These are phyloP conservation scores for Drosophila emarginata DNA, from an alignment of 2,888 invertebrate genomes.

Conservation along the genomic window DNA sequence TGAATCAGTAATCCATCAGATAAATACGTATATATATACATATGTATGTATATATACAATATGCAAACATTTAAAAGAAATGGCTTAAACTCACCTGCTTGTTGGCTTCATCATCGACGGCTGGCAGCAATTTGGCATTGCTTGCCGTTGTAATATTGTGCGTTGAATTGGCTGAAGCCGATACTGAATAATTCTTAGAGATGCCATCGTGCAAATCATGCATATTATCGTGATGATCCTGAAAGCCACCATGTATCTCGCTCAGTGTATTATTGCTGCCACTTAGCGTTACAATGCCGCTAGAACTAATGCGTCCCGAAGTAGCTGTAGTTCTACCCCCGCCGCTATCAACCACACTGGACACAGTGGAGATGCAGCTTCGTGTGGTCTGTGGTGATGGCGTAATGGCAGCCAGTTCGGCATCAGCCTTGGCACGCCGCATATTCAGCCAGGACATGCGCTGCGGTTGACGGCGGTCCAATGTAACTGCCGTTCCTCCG, in stretches of 20 bases:
- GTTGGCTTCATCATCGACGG: slow-evolving; percentile 80
- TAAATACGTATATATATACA: neutral
- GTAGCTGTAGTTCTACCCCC: slow-evolving; percentile 79
- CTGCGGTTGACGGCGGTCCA: slow-evolving; percentile 78
- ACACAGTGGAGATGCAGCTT: slow-evolving; percentile 78
- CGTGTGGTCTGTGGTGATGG: slow-evolving; percentile 79
- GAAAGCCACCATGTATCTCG: slow-evolving; percentile 80
- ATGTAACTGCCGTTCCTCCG: slow-evolving; percentile 58
- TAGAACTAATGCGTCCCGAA: slow-evolving; percentile 79
- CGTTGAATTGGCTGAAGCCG: slow-evolving; percentile 61
- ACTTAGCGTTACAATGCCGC: slow-evolving; percentile 78
- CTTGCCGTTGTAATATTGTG: slow-evolving; percentile 81
- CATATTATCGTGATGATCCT: slow-evolving; percentile 34
- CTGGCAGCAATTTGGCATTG: slow-evolving; percentile 79
- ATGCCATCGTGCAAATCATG: slow-evolving; percentile 66
- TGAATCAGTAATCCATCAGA: too few relatives aligned
- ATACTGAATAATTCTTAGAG: slow-evolving; percentile 75
- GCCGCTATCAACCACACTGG: slow-evolving; percentile 70
- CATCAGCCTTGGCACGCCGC: slow-evolving; percentile 69
- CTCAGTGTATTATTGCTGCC: slow-evolving; percentile 81
- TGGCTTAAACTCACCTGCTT: slow-evolving; percentile 77
- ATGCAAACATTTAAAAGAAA: too few relatives aligned
- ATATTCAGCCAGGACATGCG: slow-evolving; percentile 79
- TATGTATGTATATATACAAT: too few relatives aligned
- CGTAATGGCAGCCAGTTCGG: slow-evolving; percentile 62